Evolutionary conservation across 2,113 vertebrate species (phyloP).

Genomic region (Symphodus melops): DNA sequence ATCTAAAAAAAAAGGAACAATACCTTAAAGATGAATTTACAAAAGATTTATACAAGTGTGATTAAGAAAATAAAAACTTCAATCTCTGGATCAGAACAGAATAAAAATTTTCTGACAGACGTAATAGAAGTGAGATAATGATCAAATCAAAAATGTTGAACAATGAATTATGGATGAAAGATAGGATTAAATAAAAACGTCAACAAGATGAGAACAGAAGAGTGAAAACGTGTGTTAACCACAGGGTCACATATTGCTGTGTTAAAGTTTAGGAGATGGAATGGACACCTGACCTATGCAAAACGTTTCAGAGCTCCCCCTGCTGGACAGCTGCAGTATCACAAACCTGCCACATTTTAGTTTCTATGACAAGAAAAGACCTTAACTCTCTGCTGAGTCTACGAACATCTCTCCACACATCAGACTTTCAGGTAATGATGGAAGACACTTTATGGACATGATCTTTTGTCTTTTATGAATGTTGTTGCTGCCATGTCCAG

Average conservation of each 20-base stretch:
- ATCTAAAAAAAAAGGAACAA: not conserved
- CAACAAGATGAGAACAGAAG: constrained; percentile 5
- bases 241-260: constrained; percentile 29
- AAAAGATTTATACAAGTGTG: not conserved
- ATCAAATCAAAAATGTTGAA: not conserved
- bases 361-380: no score
- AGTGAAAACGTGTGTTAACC: constrained; percentile 20
- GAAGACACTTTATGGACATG: no score
- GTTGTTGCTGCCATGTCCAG: constrained; percentile 22
- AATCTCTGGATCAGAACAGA: not conserved
- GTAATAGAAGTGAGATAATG: not conserved
- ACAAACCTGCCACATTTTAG: no score
- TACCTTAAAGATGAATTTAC: not conserved
- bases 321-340: no score
- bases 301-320: no score
- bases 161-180: constrained; percentile 6
- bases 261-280: constrained; percentile 22
- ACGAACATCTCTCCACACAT: no score
- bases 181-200: constrained; percentile 19
- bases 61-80: no score
- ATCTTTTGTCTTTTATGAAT: no score
- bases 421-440: no score
- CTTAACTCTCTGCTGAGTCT: no score
- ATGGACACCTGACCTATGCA: no score
- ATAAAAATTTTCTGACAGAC: no score